These are phyloP conservation scores for Zaprionus africanus DNA, from an alignment of 1,140 invertebrate species.

Conservation along the genomic window DNA sequence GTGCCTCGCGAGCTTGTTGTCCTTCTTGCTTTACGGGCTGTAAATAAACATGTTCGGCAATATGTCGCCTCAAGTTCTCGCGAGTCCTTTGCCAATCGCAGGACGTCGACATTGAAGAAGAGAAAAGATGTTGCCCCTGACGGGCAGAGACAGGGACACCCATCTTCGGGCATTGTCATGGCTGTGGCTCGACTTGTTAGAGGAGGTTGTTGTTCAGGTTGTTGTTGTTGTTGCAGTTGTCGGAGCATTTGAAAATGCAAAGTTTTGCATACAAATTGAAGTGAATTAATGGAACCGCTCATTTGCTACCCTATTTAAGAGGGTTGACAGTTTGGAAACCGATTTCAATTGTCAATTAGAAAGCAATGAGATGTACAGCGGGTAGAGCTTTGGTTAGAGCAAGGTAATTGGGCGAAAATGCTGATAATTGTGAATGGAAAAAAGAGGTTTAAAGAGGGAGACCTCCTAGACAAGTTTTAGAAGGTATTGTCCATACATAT, in stretches of 20 bases:
- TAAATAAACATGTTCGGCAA: conserved; percentile 78
- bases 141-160: conserved; percentile 11
- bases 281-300: conserved; percentile 56
- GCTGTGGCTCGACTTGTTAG: background rate
- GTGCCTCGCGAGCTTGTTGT: conserved; percentile 8
- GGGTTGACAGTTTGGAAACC: conserved; percentile 33
- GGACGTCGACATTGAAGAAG: background rate
- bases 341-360: conserved; percentile 4
- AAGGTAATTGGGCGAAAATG: background rate
- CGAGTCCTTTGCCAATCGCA: background rate
- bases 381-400: background rate
- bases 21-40: conserved; percentile 50
- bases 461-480: background rate
- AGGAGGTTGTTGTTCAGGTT: background rate
- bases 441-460: background rate
- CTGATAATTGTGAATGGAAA: background rate
- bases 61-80: conserved; percentile 57
- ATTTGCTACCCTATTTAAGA: conserved; percentile 22
- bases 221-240: conserved; percentile 17
- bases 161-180: conserved; percentile 44
- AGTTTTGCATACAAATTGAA: conserved; percentile 64
- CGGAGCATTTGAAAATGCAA: conserved; percentile 52
- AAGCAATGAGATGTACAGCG: background rate
- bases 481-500: background rate
- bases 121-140: conserved; percentile 38